Evolutionary conservation across 2,888 invertebrate genomes (phyloP).

Genomic region (Branchipolynoe longqiensis): DNA sequence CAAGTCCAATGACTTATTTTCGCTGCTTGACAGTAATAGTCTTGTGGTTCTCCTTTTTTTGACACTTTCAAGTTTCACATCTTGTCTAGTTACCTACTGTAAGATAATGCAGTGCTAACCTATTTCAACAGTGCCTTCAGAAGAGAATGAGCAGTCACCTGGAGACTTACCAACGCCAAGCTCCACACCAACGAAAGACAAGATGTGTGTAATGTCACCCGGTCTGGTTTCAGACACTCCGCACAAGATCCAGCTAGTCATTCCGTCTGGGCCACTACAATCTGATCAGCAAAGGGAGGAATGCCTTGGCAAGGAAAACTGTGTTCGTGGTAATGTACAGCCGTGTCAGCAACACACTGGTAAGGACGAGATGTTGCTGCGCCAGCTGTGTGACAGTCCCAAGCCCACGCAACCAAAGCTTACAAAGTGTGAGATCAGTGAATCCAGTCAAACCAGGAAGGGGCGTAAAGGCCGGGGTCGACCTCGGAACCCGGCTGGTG

Average conservation of each 20-base stretch:
- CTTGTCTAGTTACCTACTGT: too few relatives aligned
- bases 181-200: constrained; percentile 55
- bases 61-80: too few relatives aligned
- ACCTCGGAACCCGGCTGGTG: neutral
- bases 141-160: neutral
- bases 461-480: constrained; percentile 18
- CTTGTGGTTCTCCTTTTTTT: too few relatives aligned
- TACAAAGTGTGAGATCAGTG: neutral
- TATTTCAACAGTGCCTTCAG: neutral
- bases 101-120: too few relatives aligned
- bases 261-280: too few relatives aligned
- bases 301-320: constrained; percentile 29
- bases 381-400: constrained; percentile 17
- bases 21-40: too few relatives aligned
- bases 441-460: neutral
- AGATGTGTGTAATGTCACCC: neutral
- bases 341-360: neutral
- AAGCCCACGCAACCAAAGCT: constrained; percentile 28
- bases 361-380: neutral
- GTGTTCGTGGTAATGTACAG: neutral
- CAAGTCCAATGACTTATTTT: too few relatives aligned
- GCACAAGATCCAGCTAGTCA: constrained; percentile 11
- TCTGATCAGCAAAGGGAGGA: neutral
- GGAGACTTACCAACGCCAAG: constrained; percentile 43
- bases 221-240: neutral